These are phyloP conservation scores for Brachypodius melanocephalos DNA, from an alignment of 2,113 vertebrate genomes.

Conservation along the genomic window DNA sequence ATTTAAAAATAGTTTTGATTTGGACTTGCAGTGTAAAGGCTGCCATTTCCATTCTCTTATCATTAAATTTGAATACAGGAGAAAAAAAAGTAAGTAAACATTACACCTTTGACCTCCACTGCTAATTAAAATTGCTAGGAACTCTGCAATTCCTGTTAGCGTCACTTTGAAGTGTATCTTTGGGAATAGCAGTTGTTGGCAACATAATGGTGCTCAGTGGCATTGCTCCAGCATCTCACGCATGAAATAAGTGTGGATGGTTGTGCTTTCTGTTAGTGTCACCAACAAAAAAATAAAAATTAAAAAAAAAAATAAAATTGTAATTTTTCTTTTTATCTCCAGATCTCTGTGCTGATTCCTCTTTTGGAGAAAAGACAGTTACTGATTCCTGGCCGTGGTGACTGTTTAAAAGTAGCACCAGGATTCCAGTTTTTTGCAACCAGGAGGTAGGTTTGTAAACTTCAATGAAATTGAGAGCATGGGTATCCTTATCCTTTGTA, in stretches of 20 bases:
- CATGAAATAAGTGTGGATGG: background rate
- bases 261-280: background rate
- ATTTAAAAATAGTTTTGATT: background rate
- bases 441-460: constrained; percentile 79
- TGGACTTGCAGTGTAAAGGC: background rate
- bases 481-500: background rate
- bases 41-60: background rate
- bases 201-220: background rate
- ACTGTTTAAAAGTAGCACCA: constrained; percentile 87
- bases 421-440: constrained; percentile 98
- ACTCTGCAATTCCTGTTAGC: background rate
- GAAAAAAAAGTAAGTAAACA: background rate
- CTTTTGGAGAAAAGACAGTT: constrained; percentile 92
- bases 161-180: background rate
- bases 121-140: background rate
- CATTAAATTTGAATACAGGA: background rate
- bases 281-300: too few species aligned
- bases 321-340: background rate
- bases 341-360: constrained; percentile 94
- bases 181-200: background rate
- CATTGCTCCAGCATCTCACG: background rate
- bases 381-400: constrained; percentile 89
- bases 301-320: background rate
- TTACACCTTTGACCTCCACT: background rate
- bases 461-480: background rate